These are phyloP conservation scores for Megastigmus dorsalis DNA, from an alignment of 2,888 invertebrate genomes.

Conservation along the genomic window DNA sequence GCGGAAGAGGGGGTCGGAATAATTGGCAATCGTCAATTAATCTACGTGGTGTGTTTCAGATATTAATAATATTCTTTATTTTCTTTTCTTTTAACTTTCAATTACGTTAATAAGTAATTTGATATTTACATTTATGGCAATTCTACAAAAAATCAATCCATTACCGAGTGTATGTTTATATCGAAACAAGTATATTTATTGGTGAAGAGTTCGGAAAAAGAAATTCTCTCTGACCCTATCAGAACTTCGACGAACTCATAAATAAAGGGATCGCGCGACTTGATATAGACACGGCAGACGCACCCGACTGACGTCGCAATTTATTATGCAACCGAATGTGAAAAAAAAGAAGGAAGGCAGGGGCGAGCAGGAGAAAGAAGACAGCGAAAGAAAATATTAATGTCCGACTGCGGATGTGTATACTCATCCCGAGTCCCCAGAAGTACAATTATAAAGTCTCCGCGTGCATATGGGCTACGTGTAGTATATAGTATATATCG, in stretches of 20 bases:
- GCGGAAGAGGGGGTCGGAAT: too few species aligned
- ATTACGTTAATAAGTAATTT: neutral
- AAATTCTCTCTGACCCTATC: too few species aligned
- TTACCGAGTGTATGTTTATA: too few species aligned
- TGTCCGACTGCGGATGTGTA: neutral
- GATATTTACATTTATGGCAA: neutral
- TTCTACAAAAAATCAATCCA: too few species aligned
- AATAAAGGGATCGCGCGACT: neutral
- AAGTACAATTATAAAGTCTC: conserved; percentile 39
- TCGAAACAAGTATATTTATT: neutral
- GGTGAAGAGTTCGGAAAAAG: neutral
- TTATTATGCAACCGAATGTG: conserved; percentile 14
- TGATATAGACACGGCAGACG: conserved; percentile 9
- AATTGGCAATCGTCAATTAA: too few species aligned
- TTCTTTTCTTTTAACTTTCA: neutral
- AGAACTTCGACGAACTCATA: conserved; percentile 5
- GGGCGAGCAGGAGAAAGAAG: too few species aligned
- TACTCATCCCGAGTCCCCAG: neutral
- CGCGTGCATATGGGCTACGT: too few species aligned
- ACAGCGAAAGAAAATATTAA: conserved; percentile 30
- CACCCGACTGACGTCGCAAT: conserved; percentile 34
- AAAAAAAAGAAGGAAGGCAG: conserved; percentile 12
- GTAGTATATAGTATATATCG: too few species aligned
- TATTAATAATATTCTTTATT: neutral
- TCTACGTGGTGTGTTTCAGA: neutral